Conservation (phyloP, 2,113 vertebrate genomes). For the Rhea americana region DNA sequence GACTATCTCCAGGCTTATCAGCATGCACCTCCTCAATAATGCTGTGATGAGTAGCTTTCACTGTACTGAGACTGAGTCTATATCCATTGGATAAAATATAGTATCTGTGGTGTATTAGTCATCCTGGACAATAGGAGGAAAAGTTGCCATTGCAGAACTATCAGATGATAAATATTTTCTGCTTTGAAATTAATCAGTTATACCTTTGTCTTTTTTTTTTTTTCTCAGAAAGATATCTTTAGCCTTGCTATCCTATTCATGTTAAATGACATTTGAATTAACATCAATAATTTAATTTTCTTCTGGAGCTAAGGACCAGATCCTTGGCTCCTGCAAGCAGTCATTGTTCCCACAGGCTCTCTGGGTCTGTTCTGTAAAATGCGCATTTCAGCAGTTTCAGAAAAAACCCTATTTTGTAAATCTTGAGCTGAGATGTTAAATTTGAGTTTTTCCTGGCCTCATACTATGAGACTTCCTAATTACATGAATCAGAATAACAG, state of each 20-base stretch:
- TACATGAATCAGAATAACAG: background rate
- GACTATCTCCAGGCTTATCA: background rate
- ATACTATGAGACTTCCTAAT: background rate
- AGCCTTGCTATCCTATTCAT: background rate
- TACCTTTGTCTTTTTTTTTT: background rate
- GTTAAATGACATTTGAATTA: background rate
- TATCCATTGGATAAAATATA: constrained; percentile 19
- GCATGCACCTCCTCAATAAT: background rate
- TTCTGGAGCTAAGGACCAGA: background rate
- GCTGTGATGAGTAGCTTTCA: background rate
- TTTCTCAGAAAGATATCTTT: background rate
- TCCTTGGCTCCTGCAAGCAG: background rate
- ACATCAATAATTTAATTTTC: background rate
- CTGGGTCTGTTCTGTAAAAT: background rate
- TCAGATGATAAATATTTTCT: constrained; percentile 36
- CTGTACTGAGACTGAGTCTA: background rate
- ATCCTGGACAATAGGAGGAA: background rate
- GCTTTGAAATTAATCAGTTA: constrained; percentile 33
- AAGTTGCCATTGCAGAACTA: constrained; percentile 4
- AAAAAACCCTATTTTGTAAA: background rate
- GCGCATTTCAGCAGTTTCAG: background rate
- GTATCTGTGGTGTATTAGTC: constrained; percentile 28
- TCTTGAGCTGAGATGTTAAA: background rate
- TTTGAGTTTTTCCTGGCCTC: background rate
- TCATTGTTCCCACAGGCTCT: background rate